phyloP scores from a whole-genome alignment of 2,797 vertebrate genomes.

The Otolemur crassicaudatus region DNA sequence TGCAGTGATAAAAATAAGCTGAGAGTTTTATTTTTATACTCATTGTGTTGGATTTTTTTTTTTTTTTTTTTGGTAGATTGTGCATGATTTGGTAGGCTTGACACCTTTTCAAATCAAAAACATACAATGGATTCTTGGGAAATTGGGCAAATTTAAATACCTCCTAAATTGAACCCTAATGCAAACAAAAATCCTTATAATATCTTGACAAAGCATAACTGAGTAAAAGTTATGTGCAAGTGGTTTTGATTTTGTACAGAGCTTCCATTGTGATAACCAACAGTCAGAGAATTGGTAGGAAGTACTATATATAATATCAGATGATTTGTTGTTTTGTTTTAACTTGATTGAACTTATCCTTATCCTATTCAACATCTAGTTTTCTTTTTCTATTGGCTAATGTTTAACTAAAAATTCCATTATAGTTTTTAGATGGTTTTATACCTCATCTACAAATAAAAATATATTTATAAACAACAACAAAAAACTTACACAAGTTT shows the following conservation, averaged over 20 bases:
- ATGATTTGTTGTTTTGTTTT: neutral
- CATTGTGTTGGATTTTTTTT: neutral
- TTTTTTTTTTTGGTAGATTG: neutral
- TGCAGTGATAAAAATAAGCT: neutral
- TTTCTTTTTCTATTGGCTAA: neutral
- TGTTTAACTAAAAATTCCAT: neutral
- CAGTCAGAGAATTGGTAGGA: neutral
- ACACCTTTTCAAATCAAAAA: neutral
- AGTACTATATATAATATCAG: neutral
- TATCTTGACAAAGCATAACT: neutral
- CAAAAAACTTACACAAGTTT: neutral
- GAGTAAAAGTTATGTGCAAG: neutral
- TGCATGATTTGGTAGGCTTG: neutral
- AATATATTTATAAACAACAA: neutral
- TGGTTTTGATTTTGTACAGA: neutral
- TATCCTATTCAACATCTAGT: neutral
- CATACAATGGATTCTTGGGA: neutral
- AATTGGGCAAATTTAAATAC: neutral
- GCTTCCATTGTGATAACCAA: neutral
- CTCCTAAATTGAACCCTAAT: neutral
- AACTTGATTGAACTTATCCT: neutral
- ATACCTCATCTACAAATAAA: neutral
- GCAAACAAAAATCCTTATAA: neutral
- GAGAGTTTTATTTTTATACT: neutral
- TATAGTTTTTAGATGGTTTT: neutral